These are phyloP conservation scores for Periplaneta americana DNA, from an alignment of 1,140 invertebrate species.

Conservation along the genomic window DNA sequence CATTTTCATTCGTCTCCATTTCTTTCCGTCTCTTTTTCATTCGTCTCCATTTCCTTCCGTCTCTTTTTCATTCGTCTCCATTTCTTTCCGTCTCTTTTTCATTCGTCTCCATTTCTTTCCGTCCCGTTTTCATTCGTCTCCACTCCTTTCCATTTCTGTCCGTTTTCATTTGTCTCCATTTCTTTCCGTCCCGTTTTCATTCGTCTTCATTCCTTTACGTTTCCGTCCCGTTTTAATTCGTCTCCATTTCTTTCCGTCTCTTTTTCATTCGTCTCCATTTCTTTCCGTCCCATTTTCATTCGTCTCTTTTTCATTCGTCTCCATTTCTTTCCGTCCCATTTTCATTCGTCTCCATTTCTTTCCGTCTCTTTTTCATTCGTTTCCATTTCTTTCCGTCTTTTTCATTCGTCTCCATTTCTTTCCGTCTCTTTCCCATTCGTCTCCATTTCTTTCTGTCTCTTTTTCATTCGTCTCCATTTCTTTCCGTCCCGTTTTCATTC, in stretches of 20 bases:
- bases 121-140: not conserved
- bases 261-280: not conserved
- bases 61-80: no score
- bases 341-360: not conserved
- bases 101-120: no score
- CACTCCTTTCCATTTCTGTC: not conserved
- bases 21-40: no score
- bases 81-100: no score
- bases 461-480: not conserved
- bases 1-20: no score
- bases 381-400: not conserved
- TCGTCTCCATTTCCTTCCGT: no score
- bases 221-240: not conserved
- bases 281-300: not conserved
- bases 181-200: not conserved
- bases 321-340: not conserved
- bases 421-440: not conserved
- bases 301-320: not conserved
- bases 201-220: not conserved
- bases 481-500: not conserved
- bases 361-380: not conserved
- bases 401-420: not conserved
- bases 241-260: not conserved
- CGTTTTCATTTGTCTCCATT: not conserved
- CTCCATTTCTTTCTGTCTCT: not conserved